Evolutionary conservation across 1,140 invertebrate species (phyloP), one percentile per base, ranked within the genome.

Genomic region (Drosophila saltans): DNA sequence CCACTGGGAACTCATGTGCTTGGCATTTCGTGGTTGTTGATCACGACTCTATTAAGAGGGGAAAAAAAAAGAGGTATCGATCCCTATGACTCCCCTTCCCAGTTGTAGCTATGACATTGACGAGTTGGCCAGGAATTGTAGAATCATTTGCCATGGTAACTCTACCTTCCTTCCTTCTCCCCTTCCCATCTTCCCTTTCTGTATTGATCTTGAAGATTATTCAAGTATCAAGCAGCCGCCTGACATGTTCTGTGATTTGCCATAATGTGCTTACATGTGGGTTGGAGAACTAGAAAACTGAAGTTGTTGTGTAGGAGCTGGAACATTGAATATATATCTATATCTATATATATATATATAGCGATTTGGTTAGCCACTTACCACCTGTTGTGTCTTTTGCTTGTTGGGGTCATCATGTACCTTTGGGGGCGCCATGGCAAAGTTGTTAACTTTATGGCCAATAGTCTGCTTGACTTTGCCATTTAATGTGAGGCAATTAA

Each of bases 41-140:
- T 91, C 88, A 91, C 88, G 88, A 84, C 83, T 91, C 72, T 80
- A 81, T 84, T 81, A 77, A 75, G 36, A 48, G 55, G 63, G 52
- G 43, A 2, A 7, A 6, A 36, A 7, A 16, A 16, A 16, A 16
- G 16, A 16, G 16, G 16, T 16, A 16, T 16, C 16, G 16, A 0
- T 6, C 33, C 33, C 6, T 36, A 36, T 36, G 33, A 36, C 59
- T 43, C 43, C 3, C 2, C 4, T 30, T 16, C 5, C 62, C 39
- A 30, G 30, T 11, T 16, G 30, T 7, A 33, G 40, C 45, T 28
- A 43, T 40, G 78, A 84, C 73, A 86, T 64, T 81, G 82, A 78
- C 79, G 80, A 77, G 80, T 81, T 76, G 75, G 48, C 72, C 62
- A 41, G 43, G 67, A 66, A 75, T 69, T 66, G 67, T 57, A 55